Conservation (phyloP, 2,888 invertebrate genomes). For the Saturnia pavonia region DNA sequence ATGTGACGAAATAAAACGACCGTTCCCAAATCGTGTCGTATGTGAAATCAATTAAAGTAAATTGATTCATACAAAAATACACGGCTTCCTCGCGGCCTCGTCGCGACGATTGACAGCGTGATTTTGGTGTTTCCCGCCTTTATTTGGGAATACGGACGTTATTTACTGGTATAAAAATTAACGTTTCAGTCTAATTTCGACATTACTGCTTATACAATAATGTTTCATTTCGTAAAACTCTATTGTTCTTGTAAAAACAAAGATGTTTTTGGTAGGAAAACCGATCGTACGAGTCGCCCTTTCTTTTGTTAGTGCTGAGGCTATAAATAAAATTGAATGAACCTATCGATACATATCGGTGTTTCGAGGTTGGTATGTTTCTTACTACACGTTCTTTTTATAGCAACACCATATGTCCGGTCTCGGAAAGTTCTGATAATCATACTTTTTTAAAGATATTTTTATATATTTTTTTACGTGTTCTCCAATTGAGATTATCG, state of each 20-base stretch:
- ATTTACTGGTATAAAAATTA: conserved; percentile 21
- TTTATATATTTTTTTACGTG: background rate
- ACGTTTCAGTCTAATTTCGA: conserved; percentile 30
- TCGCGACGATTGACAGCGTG: conserved; percentile 63
- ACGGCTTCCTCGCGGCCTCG: conserved; percentile 62
- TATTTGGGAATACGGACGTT: conserved; percentile 42
- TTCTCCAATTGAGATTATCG: background rate
- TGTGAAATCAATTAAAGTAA: conserved; percentile 77
- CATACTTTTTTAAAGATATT: background rate
- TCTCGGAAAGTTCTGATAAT: conserved; percentile 14
- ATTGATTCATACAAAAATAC: conserved; percentile 76
- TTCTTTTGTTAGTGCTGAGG: conserved; percentile 62
- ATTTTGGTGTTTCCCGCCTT: conserved; percentile 65
- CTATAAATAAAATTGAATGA: conserved; percentile 63
- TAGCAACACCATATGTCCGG: conserved; percentile 40
- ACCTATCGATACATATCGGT: conserved; percentile 54
- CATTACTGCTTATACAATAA: conserved; percentile 27
- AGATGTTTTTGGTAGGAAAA: conserved; percentile 20
- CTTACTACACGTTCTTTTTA: conserved; percentile 42
- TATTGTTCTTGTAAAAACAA: conserved; percentile 24
- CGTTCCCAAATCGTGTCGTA: conserved; percentile 45
- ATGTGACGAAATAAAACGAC: conserved; percentile 42
- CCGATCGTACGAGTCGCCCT: conserved; percentile 38
- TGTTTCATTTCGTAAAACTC: conserved; percentile 22
- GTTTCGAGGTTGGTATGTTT: conserved; percentile 43